These are phyloP conservation scores for Iphiclides podalirius DNA, from an alignment of 2,888 invertebrate species.

Conservation along the genomic window DNA sequence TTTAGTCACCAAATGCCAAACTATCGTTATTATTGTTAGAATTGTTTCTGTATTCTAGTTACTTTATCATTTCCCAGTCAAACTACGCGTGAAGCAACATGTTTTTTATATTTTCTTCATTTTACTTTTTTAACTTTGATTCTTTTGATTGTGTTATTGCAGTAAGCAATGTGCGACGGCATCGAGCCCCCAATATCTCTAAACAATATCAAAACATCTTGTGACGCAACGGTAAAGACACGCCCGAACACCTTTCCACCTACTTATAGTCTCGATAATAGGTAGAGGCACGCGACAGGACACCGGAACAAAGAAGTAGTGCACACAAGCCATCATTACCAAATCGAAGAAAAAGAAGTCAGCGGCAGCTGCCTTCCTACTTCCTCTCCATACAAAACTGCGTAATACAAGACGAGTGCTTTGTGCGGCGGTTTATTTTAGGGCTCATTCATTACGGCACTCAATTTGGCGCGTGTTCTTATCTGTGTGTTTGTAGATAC, in stretches of 20 bases:
- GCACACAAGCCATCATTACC: constrained; percentile 76
- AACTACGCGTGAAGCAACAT: too few relatives aligned
- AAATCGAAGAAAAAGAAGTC: constrained; percentile 64
- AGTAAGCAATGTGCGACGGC: constrained; percentile 29
- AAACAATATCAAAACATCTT: constrained; percentile 62
- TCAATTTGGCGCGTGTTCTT: constrained; percentile 76
- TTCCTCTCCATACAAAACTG: constrained; percentile 71
- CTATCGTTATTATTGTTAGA: too few relatives aligned
- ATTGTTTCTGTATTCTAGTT: too few relatives aligned
- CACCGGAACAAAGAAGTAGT: constrained; percentile 63
- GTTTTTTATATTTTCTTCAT: too few relatives aligned
- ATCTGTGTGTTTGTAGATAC: constrained; percentile 50
- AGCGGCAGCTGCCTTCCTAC: constrained; percentile 74
- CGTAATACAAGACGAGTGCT: constrained; percentile 72
- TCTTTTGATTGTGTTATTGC: background rate
- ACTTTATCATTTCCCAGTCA: too few relatives aligned
- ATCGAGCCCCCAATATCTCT: constrained; percentile 26
- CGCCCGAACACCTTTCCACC: constrained; percentile 72
- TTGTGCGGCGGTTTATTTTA: constrained; percentile 67
- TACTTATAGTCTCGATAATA: constrained; percentile 60
- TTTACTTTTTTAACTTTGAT: too few relatives aligned
- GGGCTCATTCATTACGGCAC: constrained; percentile 71
- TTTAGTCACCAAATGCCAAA: too few relatives aligned
- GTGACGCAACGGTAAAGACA: constrained; percentile 62
- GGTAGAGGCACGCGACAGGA: constrained; percentile 71